Evolutionary conservation across 2,888 invertebrate species (phyloP).

Genomic region (Drosophila gaucha): DNA sequence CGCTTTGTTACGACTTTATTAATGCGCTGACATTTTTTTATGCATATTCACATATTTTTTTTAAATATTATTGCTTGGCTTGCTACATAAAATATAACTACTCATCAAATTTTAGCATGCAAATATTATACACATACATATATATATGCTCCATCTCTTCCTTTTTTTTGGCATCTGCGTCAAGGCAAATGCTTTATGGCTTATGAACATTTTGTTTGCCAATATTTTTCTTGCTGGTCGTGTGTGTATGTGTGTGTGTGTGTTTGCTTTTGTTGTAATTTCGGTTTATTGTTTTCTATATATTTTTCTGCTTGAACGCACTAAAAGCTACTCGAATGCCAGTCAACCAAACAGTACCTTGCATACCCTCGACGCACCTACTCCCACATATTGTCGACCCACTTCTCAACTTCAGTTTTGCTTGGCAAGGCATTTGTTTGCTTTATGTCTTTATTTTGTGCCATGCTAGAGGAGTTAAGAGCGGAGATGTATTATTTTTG

Average conservation of each 20-base stretch:
- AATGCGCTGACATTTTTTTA: constrained; percentile 8
- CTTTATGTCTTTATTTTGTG: constrained; percentile 77
- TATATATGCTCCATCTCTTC: constrained; percentile 5
- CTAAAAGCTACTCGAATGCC: constrained; percentile 76
- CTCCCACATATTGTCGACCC: not conserved
- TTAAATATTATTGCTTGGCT: constrained; percentile 17
- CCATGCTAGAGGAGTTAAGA: constrained; percentile 39
- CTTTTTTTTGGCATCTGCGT: constrained; percentile 22
- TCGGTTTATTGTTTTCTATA: constrained; percentile 79
- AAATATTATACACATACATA: constrained; percentile 50
- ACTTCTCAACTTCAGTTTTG: constrained; percentile 25
- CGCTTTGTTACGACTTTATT: constrained; percentile 41
- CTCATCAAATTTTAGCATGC: constrained; percentile 73
- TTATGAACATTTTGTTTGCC: constrained; percentile 77
- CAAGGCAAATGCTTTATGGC: constrained; percentile 59
- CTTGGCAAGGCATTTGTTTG: constrained; percentile 68
- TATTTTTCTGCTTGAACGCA: constrained; percentile 79
- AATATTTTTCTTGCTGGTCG: constrained; percentile 52
- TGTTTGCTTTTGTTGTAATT: constrained; percentile 62
- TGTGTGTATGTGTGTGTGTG: not conserved
- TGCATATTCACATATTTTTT: constrained; percentile 8
- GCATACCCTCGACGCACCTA: not conserved
- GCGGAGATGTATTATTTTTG: constrained; percentile 49
- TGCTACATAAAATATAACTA: constrained; percentile 60
- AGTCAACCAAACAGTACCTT: constrained; percentile 58